Base-by-base conservation (phyloP, 2,888 invertebrate species). In the Carpatolechia fugitivella region DNA sequence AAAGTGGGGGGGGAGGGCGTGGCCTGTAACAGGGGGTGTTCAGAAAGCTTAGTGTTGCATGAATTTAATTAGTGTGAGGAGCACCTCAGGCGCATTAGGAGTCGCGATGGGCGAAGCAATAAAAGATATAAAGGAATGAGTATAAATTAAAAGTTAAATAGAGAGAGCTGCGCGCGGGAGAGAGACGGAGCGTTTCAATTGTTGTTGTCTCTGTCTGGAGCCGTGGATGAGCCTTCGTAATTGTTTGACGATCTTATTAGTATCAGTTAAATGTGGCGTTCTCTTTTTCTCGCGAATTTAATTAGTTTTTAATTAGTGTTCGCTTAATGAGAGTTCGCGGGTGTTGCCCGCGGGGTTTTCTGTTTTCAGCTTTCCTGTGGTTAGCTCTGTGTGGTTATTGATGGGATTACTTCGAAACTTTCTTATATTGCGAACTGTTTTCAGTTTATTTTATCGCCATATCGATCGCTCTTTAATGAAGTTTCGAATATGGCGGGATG, bases 131-230 rank as follows among this genome's bases (percentile, higher is more conserved):
- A 90, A 90, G 90, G 89, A 89, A 90, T 90, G 89, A 90, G 89
- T 89, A 90, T 90, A 90, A 90, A 90, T 90, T 89, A 90, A 90
- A 89, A 90, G 89, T 90, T 90, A 90, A 90, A 90, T 88, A 90
- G 89, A 86, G 85, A 85, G 74, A 66, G 75, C 68, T 64, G 75
- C 65, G 75, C 60, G 82, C 57, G 70, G 55, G 76, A 81, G 75
- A 56, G 81, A 73, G 78, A 79, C 65, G 61, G 52, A 36, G n/a
- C 56, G 47, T 36, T 24, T 41, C 33, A 60, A 54, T 52, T 62
- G 52, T 55, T 58, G 58, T 64, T 57, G 52, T 68, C 69, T 69
- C 76, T 62, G 70, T 71, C 75, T 59, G 68, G 57, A 64, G 59
- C 71, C 52, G 63, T 58, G 79, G 80, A 80, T 83, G 76, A 78